A percentile compares a stretch with the other conserved stretches of the same genome.
Conservation (phyloP, 2,113 vertebrate species). For the Myxocyprinus asiaticus region DNA sequence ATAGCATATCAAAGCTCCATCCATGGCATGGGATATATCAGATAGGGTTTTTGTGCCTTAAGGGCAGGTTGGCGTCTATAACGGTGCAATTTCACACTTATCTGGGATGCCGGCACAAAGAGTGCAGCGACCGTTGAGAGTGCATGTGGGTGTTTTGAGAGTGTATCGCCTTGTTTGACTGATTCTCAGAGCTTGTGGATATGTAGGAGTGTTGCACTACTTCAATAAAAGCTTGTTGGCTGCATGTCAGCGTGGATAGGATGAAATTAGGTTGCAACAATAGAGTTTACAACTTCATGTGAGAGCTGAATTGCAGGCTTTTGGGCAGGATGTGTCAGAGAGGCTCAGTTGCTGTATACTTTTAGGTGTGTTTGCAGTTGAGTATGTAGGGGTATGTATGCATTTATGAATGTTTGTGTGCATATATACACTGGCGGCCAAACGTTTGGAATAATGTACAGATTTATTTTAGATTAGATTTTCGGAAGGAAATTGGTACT, state of each 20-base stretch:
- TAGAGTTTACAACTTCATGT: too few species aligned
- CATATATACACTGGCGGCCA: too few species aligned
- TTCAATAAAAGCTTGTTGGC: conserved; percentile 3
- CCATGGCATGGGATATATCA: not conserved
- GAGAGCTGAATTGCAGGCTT: too few species aligned
- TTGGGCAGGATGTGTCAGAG: too few species aligned
- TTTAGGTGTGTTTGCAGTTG: too few species aligned
- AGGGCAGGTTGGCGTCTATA: conserved; percentile 46
- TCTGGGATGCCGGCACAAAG: conserved; percentile 31
- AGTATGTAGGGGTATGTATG: too few species aligned
- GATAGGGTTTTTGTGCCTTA: conserved; percentile 21
- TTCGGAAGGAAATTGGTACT: too few species aligned
- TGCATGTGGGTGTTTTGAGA: conserved; percentile 26
- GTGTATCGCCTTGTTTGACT: conserved; percentile 13
- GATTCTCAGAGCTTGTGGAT: conserved; percentile 25
- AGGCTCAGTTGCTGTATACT: too few species aligned
- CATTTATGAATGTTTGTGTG: too few species aligned
- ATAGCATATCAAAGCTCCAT: conserved; percentile 50
- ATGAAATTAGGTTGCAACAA: conserved; percentile 1
- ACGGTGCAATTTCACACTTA: conserved; percentile 50
- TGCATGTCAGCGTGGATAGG: not conserved
- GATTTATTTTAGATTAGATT: too few species aligned
- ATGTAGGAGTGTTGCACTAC: conserved; percentile 32
- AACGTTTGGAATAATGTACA: too few species aligned
- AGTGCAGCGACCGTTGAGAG: conserved; percentile 10